These are phyloP conservation scores for Heliconius ethilla DNA, from an alignment of 2,888 invertebrate species.

Conservation along the genomic window DNA sequence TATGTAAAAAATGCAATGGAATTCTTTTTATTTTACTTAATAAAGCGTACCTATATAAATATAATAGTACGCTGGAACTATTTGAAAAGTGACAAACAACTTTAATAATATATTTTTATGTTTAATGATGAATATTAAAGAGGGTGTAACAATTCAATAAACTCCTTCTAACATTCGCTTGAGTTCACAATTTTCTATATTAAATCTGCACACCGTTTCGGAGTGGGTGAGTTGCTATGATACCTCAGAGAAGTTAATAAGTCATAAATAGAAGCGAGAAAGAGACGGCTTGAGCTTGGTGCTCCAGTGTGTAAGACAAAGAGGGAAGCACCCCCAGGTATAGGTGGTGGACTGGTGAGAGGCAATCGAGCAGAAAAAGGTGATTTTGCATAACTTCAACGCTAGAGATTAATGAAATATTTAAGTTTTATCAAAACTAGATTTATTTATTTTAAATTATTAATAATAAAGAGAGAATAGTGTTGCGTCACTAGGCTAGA, in stretches of 20 bases:
- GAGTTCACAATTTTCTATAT: conserved; percentile 80
- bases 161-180: conserved; percentile 69
- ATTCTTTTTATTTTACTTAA: not conserved
- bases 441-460: not conserved
- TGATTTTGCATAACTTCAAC: conserved; percentile 62
- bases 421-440: not conserved
- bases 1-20: not conserved
- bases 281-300: conserved; percentile 56
- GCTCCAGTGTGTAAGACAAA: conserved; percentile 50
- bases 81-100: not conserved
- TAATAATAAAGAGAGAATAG: not conserved
- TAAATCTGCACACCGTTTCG: conserved; percentile 66
- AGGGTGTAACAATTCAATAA: conserved; percentile 69
- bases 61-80: not conserved
- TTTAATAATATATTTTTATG: conserved; percentile 19
- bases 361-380: conserved; percentile 81
- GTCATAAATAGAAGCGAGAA: conserved; percentile 76
- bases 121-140: conserved; percentile 41
- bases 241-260: conserved; percentile 81
- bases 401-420: conserved; percentile 34
- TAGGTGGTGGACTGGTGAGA: conserved; percentile 58
- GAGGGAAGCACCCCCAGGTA: conserved; percentile 67
- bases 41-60: not conserved
- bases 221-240: conserved; percentile 77
- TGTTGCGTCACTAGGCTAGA: too few relatives aligned